Percentiles rank a stretch among this genome's conserved stretches.
These are phyloP conservation scores for Rhagium mordax DNA, from an alignment of 2,888 invertebrate species.

Conservation along the genomic window DNA sequence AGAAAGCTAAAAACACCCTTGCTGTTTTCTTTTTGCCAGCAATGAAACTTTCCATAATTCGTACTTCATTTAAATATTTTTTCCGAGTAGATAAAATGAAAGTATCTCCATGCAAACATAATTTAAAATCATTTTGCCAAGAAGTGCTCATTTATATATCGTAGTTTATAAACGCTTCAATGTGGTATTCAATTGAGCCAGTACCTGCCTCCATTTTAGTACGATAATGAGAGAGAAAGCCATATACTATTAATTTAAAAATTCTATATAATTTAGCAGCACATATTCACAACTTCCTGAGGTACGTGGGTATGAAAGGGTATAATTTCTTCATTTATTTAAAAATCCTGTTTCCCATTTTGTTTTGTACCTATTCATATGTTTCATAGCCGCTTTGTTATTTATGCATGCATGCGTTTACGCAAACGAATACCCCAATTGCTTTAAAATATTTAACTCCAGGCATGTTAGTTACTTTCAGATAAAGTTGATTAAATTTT, in stretches of 20 bases:
- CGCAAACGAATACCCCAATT: constrained; percentile 11
- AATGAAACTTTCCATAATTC: neutral
- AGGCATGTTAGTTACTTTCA: neutral
- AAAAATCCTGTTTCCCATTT: constrained; percentile 5
- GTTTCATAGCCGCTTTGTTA: constrained; percentile 3
- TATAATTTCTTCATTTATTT: constrained; percentile 22
- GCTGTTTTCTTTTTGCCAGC: neutral
- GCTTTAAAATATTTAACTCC: constrained; percentile 10
- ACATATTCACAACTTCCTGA: neutral
- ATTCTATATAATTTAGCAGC: neutral
- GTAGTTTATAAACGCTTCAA: neutral
- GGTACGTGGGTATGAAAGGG: neutral
- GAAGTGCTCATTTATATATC: neutral
- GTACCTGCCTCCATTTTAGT: neutral
- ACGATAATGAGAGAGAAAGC: neutral
- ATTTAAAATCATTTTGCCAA: neutral
- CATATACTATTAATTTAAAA: constrained; percentile 1
- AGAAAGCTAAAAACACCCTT: neutral
- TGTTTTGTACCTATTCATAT: constrained; percentile 2
- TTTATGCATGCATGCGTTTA: constrained; percentile 9
- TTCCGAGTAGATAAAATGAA: neutral
- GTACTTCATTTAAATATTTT: neutral
- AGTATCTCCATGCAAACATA: neutral
- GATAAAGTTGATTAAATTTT: constrained; percentile 9
- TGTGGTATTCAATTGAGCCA: neutral